Conservation (phyloP, 2,888 invertebrate genomes). For the Lasioglossum marginatum region DNA sequence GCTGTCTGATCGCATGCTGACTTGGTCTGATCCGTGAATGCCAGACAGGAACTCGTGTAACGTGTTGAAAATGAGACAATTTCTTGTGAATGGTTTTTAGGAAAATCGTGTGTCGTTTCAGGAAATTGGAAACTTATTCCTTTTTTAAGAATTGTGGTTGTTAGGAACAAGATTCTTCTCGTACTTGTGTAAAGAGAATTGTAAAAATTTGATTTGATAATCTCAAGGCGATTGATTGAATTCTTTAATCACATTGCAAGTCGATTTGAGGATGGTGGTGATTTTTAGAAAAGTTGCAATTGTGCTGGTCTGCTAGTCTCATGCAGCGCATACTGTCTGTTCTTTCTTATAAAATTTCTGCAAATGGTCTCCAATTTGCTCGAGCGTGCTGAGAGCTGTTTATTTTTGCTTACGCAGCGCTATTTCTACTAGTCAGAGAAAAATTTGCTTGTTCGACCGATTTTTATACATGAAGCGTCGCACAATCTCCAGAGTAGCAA, state of each 20-base stretch:
- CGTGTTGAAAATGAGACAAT: background rate
- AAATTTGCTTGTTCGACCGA: background rate
- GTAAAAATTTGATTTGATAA: background rate
- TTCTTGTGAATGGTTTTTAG: background rate
- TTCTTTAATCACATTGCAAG: background rate
- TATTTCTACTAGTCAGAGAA: background rate
- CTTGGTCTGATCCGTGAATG: background rate
- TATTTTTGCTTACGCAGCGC: background rate
- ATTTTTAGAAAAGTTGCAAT: background rate
- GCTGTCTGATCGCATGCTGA: background rate
- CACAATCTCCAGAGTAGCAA: background rate
- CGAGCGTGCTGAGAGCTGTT: background rate
- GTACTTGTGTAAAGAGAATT: background rate
- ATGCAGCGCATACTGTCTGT: background rate
- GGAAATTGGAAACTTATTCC: background rate
- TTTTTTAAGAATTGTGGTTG: background rate
- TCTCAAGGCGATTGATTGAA: background rate
- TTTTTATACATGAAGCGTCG: background rate
- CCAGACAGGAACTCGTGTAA: background rate
- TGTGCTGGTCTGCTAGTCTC: background rate
- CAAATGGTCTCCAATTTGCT: background rate
- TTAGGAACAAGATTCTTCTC: background rate
- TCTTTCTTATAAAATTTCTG: background rate
- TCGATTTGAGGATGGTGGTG: background rate
- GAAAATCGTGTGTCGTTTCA: background rate